These are phyloP conservation scores for Chromis chromis DNA, from an alignment of 2,797 vertebrate species.

Conservation along the genomic window DNA sequence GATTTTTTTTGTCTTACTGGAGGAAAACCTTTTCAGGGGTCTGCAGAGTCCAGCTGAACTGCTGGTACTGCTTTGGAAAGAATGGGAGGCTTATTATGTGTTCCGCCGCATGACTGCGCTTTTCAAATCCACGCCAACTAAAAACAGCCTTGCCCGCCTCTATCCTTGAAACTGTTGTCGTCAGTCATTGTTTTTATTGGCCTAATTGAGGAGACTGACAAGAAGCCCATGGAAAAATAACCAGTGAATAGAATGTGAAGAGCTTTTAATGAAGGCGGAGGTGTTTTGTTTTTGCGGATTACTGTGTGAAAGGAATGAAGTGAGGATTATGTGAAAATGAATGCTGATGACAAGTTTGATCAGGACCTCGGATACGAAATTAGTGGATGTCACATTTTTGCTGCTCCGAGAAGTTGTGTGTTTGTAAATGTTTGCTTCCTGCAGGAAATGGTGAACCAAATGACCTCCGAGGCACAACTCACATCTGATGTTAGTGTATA, in stretches of 20 bases:
- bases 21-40: constrained; percentile 66
- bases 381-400: constrained; percentile 13
- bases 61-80: constrained; percentile 76
- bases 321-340: constrained; percentile 32
- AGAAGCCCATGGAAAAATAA: constrained; percentile 47
- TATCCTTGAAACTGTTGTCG: constrained; percentile 48
- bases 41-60: constrained; percentile 59
- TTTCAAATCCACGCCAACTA: constrained; percentile 80
- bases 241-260: constrained; percentile 38
- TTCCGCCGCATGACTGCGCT: constrained; percentile 91
- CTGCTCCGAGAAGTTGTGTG: background rate
- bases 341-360: constrained; percentile 40
- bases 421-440: constrained; percentile 14
- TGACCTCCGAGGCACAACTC: background rate
- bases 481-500: background rate
- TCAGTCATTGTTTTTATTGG: constrained; percentile 69
- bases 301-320: constrained; percentile 39
- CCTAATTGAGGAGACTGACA: constrained; percentile 64
- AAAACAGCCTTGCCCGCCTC: constrained; percentile 69
- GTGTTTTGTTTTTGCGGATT: constrained; percentile 57
- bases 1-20: constrained; percentile 75
- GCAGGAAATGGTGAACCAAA: constrained; percentile 14
- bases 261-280: constrained; percentile 58
- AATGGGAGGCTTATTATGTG: constrained; percentile 84
- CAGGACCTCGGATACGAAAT: constrained; percentile 22